Base-by-base conservation (phyloP, 2,113 vertebrate genomes). In the Noctilio leporinus region DNA sequence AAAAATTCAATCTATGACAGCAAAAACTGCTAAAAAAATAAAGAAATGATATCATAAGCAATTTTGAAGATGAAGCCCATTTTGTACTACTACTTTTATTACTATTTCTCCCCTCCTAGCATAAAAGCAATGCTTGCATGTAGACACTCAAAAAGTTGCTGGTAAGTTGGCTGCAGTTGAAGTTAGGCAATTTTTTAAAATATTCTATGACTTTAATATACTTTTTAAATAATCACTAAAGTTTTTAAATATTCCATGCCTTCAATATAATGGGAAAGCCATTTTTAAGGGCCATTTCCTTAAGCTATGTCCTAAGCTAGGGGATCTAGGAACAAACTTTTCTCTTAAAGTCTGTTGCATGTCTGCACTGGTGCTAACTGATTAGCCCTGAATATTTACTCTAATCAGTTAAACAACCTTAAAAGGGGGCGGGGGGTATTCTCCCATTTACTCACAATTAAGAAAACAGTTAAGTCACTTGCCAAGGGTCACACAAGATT, bases 231-330 rank as follows among this genome's bases (percentile, higher is more conserved):
- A 78, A 43, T 78, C 47, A 38, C 55, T 26, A 57, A 38, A 67
- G 45, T 45, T 86, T 92, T 62, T 64, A 64, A 81, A 28, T 53
- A 85, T 20, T 78, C 16, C 12, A 80, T 49, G 47, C 26, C 33
- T 90, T 84, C 35, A 83, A 28, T 73, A 90, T 40, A 57, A 69
- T 49, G 20, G 28, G 45, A 72, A 9, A 45, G 49, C 78, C 24
- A 91, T 78, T 93, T 86, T 88, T 88, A 92, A 82, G 73, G 33
- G 33, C n/a, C 73, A 28, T 95, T 93, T 96, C 84, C 59, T 95
- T 75, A 93, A 78, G 26, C 24, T 84, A 86, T 17, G 3, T 67
- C 85, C 77, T n/a, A 38, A 94, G 73, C 40, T 75, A 65, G n/a
- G 26, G 57, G 88, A 64, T 81, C 59, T 33, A 78, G 7, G 10